Percentiles rank a stretch among this genome's conserved stretches.
Conservation (phyloP, 2,888 invertebrate genomes). For the Heliconius ethilla region DNA sequence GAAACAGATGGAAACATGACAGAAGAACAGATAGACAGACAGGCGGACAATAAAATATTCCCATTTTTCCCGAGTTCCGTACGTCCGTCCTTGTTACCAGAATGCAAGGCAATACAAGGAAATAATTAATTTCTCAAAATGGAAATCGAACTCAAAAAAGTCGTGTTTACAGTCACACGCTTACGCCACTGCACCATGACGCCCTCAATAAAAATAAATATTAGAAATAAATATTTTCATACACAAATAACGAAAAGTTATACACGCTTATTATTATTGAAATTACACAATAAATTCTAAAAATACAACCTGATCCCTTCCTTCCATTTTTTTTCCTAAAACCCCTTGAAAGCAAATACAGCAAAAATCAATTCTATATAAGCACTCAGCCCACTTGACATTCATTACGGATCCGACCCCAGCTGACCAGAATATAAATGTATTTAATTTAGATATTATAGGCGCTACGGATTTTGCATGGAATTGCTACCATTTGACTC, state of each 20-base stretch:
- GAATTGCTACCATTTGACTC: not conserved
- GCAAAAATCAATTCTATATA: conserved; percentile 24
- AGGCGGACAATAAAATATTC: too few relatives aligned
- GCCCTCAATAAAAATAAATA: too few relatives aligned
- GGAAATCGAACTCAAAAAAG: too few relatives aligned
- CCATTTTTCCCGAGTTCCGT: too few relatives aligned
- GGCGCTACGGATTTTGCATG: conserved; percentile 10
- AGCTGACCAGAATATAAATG: conserved; percentile 22
- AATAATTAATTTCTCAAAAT: too few relatives aligned
- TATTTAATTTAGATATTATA: conserved; percentile 26
- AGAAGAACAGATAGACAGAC: fast-evolving
- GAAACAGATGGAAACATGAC: too few relatives aligned
- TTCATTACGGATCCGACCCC: conserved; percentile 14
- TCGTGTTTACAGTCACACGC: too few relatives aligned
- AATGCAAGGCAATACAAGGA: too few relatives aligned
- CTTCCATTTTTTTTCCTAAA: not conserved
- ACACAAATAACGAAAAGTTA: too few relatives aligned
- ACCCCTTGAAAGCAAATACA: conserved; percentile 2
- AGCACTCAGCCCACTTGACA: conserved; percentile 25
- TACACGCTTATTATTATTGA: not conserved
- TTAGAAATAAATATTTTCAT: too few relatives aligned
- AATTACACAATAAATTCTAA: not conserved
- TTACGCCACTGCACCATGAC: too few relatives aligned
- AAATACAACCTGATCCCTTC: not conserved
- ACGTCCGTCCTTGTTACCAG: too few relatives aligned